phyloP scores from a whole-genome alignment of 2,113 vertebrate genomes.

The Forbesichthys agassizii region DNA sequence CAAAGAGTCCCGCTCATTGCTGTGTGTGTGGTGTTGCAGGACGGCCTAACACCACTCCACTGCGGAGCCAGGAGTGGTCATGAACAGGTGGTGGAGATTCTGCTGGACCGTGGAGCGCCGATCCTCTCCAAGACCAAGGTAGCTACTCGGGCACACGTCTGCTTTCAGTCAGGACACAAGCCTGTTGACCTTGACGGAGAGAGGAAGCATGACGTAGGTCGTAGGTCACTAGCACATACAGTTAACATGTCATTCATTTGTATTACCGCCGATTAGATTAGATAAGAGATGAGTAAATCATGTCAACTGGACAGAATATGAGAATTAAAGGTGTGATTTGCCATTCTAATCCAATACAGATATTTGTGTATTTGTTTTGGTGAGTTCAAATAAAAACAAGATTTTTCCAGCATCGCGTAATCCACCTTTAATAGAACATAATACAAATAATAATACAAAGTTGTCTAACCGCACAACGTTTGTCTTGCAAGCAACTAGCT shows the following conservation, averaged over 20 bases:
- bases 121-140: conserved; percentile 99
- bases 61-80: conserved; percentile 96
- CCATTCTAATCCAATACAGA: too few relatives aligned
- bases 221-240: neutral
- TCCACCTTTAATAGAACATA: too few relatives aligned
- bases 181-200: neutral
- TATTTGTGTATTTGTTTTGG: too few relatives aligned
- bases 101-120: conserved; percentile 92
- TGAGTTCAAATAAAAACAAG: too few relatives aligned
- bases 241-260: neutral
- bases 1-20: too few relatives aligned
- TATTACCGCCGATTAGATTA: neutral
- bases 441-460: too few relatives aligned
- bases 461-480: neutral
- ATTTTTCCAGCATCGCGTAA: too few relatives aligned
- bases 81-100: conserved; percentile 96
- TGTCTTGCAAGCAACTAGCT: conserved; percentile 46
- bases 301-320: conserved; percentile 11
- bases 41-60: conserved; percentile 94
- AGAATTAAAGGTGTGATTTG: too few relatives aligned
- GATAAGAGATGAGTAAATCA: neutral
- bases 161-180: conserved; percentile 1
- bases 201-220: neutral
- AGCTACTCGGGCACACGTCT: neutral
- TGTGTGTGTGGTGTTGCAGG: conserved; percentile 71